These are phyloP conservation scores for Metacarcinus magister DNA, from an alignment of 2,888 invertebrate genomes.

Conservation along the genomic window DNA sequence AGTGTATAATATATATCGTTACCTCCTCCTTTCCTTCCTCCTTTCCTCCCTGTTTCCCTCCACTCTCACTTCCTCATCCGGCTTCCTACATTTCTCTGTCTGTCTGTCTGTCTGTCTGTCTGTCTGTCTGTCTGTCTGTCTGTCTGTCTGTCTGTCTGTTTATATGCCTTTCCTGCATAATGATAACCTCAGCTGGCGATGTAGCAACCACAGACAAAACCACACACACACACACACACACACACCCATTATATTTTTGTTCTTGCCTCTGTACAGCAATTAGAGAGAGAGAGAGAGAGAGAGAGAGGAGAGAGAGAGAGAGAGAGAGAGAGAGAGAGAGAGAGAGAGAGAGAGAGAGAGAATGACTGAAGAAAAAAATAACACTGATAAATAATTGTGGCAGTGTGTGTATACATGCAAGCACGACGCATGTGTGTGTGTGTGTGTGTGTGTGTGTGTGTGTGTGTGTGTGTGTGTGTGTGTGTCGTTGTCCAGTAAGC, in stretches of 20 bases:
- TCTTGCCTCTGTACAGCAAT: neutral
- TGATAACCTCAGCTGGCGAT: neutral
- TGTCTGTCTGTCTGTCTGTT: neutral
- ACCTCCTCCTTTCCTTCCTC: neutral
- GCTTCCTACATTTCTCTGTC: neutral
- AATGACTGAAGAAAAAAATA: too few relatives aligned
- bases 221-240: constrained; percentile 17
- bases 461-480: neutral
- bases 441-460: neutral
- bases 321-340: too few relatives aligned
- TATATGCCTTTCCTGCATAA: neutral
- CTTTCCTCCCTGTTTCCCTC: neutral
- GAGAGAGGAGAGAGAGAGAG: too few relatives aligned
- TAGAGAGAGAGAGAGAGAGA: too few relatives aligned
- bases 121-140: neutral
- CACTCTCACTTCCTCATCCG: neutral
- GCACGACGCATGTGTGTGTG: too few relatives aligned
- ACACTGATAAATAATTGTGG: too few relatives aligned
- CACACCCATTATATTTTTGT: neutral
- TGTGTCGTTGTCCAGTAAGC: neutral
- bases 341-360: too few relatives aligned
- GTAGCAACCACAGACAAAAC: neutral
- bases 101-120: neutral
- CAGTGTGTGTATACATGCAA: too few relatives aligned
- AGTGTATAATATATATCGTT: neutral